phyloP scores from a whole-genome alignment of 2,113 vertebrate species.

The Turnix velox region DNA sequence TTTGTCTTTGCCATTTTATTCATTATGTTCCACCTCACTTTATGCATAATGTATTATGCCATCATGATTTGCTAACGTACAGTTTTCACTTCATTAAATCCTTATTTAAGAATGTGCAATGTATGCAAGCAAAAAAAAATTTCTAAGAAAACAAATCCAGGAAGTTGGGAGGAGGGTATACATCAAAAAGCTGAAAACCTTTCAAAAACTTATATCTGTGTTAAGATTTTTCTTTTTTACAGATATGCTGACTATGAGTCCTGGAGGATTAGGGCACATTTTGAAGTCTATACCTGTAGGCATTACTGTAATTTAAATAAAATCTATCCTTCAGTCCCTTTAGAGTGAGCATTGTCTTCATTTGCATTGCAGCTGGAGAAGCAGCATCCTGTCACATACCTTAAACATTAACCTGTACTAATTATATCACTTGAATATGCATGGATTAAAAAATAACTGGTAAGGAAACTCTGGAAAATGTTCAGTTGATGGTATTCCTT shows the following conservation, averaged over 20 bases:
- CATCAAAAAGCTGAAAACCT: background rate
- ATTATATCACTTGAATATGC: background rate
- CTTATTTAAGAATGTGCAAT: background rate
- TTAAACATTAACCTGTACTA: background rate
- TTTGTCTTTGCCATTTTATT: background rate
- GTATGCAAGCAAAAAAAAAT: background rate
- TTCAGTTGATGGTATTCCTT: background rate
- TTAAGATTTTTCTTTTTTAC: background rate
- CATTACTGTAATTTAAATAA: background rate
- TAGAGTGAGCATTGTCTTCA: background rate
- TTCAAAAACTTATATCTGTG: background rate
- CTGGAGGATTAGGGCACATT: background rate
- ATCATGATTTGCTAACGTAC: background rate
- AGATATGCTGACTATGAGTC: background rate
- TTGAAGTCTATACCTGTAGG: background rate
- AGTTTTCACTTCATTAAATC: background rate
- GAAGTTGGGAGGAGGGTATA: rapidly evolving
- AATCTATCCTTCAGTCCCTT: background rate
- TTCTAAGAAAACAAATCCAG: background rate
- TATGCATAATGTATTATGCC: background rate
- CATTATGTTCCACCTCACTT: background rate
- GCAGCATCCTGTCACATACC: background rate
- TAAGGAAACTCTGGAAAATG: background rate
- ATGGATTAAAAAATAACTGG: background rate
- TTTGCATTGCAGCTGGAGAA: background rate